Conservation (phyloP, 2,113 vertebrate species). For the Pterocles orientalis region DNA sequence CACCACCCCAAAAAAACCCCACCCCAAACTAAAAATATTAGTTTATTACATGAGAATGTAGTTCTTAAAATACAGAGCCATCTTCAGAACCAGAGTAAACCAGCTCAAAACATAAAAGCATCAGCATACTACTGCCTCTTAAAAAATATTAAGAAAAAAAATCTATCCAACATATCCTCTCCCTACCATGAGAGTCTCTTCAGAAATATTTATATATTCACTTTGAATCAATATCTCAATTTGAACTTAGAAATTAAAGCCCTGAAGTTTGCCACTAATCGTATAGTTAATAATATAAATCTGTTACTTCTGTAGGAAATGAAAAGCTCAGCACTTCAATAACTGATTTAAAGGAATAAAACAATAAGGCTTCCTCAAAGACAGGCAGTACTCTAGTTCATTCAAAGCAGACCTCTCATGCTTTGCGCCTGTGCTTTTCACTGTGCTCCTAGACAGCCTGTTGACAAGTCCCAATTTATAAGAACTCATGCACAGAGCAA, state of each 20-base stretch:
- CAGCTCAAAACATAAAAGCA: neutral
- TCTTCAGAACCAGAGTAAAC: neutral
- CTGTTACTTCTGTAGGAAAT: slow-evolving; percentile 22
- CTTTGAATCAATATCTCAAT: slow-evolving; percentile 41
- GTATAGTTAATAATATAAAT: slow-evolving; percentile 55
- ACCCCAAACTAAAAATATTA: neutral
- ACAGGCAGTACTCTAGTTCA: neutral
- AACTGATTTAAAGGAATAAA: slow-evolving; percentile 36
- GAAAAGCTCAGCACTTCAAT: slow-evolving; percentile 47
- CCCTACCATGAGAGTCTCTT: neutral
- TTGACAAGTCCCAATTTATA: neutral
- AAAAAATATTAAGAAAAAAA: neutral
- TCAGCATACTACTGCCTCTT: neutral
- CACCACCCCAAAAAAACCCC: neutral
- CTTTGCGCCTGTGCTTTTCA: neutral
- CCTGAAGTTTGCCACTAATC: slow-evolving; percentile 29
- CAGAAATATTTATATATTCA: slow-evolving; percentile 41
- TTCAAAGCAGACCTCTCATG: neutral
- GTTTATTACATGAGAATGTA: fast-evolving
- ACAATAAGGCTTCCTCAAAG: neutral
- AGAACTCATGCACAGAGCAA: neutral
- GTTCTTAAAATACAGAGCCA: neutral
- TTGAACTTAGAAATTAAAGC: slow-evolving; percentile 53
- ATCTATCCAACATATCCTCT: neutral
- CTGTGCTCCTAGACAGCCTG: neutral